Evolutionary conservation across 2,797 vertebrate genomes (phyloP).

Genomic region (Pelodytes ibericus): DNA sequence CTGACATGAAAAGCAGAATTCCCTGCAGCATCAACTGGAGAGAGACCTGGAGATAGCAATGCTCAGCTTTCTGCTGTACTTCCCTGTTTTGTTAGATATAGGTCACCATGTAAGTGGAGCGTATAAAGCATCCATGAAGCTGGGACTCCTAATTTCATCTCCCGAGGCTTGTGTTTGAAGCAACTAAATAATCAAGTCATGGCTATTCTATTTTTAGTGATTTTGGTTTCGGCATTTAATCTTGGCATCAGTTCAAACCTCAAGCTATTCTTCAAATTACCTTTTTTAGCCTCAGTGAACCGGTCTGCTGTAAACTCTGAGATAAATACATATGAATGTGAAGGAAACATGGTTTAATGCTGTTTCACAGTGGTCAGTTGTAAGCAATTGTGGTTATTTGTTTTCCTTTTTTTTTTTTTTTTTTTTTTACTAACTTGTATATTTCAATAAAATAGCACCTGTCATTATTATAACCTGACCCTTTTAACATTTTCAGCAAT

Average conservation of each 20-base stretch:
- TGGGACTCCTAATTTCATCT: constrained; percentile 43
- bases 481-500: no score
- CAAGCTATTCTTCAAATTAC: background rate
- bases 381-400: no score
- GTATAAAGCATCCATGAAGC: constrained; percentile 21
- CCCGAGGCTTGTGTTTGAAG: background rate
- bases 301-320: background rate
- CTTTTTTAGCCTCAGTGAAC: background rate
- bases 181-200: constrained; percentile 58
- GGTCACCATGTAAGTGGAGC: constrained; percentile 58
- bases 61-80: rapidly evolving
- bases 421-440: no score
- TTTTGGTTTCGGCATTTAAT: constrained; percentile 12
- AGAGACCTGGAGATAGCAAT: background rate
- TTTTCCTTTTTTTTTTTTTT: background rate
- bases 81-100: constrained; percentile 29
- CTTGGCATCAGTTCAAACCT: background rate
- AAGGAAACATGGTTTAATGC: background rate
- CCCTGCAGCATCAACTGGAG: background rate
- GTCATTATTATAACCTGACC: no score
- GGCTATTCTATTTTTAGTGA: constrained; percentile 62
- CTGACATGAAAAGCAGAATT: background rate
- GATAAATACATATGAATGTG: background rate
- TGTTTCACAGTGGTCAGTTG: no score
- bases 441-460: no score